Percentiles rank a stretch among this genome's conserved stretches.
Evolutionary conservation across 2,888 invertebrate species (phyloP).

Genomic region (Clunio marinus): DNA sequence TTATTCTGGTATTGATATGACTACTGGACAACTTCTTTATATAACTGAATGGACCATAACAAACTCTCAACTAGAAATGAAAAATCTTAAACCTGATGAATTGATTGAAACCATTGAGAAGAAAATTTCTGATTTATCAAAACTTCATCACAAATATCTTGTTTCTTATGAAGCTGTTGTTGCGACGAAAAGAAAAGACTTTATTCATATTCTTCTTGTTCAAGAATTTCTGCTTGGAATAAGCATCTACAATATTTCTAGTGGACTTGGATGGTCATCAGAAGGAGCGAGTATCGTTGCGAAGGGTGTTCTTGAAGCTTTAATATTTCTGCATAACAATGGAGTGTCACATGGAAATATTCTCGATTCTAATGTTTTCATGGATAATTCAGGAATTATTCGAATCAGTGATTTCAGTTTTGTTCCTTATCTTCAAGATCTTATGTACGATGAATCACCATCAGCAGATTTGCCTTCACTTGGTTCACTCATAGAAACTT

Average conservation of each 20-base stretch:
- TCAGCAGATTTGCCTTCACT: slow-evolving; percentile 50
- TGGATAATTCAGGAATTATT: slow-evolving; percentile 61
- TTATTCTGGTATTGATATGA: slow-evolving; percentile 71
- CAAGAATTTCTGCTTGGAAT: slow-evolving; percentile 61
- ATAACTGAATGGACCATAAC: slow-evolving; percentile 72
- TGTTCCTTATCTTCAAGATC: slow-evolving; percentile 48
- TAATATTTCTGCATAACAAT: slow-evolving; percentile 74
- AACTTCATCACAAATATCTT: slow-evolving; percentile 67
- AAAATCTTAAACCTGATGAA: slow-evolving; percentile 50
- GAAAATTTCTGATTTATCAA: slow-evolving; percentile 67
- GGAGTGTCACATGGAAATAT: slow-evolving; percentile 80
- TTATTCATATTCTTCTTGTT: slow-evolving; percentile 62
- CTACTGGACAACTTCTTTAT: slow-evolving; percentile 66
- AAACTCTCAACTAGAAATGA: slow-evolving; percentile 49
- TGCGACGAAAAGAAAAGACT: slow-evolving; percentile 58
- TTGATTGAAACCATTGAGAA: slow-evolving; percentile 62
- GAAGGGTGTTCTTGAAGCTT: slow-evolving; percentile 66
- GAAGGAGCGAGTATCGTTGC: slow-evolving; percentile 57
- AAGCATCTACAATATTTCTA: slow-evolving; percentile 48
- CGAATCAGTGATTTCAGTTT: slow-evolving; percentile 50
- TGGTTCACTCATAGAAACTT: slow-evolving; percentile 47
- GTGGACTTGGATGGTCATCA: slow-evolving; percentile 49
- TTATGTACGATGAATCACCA: slow-evolving; percentile 46
- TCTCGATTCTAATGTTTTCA: slow-evolving; percentile 67
- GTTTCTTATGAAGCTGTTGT: slow-evolving; percentile 73